phyloP scores from a whole-genome alignment of 2,113 vertebrate species.

The Conger conger region DNA sequence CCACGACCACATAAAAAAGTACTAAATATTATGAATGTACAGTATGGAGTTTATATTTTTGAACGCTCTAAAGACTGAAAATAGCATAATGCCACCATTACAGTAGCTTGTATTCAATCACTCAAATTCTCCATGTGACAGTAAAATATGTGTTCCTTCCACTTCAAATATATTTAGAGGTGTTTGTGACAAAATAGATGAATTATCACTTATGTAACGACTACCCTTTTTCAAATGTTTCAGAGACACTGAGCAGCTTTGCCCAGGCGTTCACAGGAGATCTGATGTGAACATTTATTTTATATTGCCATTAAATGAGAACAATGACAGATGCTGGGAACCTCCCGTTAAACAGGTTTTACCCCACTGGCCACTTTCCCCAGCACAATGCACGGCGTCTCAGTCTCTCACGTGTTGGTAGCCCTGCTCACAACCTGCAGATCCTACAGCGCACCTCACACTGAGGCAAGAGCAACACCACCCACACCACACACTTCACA shows the following conservation, averaged over 20 bases:
- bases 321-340: neutral
- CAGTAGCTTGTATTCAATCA: neutral
- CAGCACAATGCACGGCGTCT: neutral
- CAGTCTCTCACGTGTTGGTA: neutral
- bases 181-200: neutral
- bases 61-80: neutral
- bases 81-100: neutral
- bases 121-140: neutral
- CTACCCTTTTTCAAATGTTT: neutral
- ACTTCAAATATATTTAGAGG: neutral
- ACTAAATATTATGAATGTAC: neutral
- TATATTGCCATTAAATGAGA: neutral
- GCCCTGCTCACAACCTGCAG: neutral
- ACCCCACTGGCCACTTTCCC: neutral
- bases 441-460: neutral
- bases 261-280: neutral
- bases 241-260: neutral
- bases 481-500: no score
- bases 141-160: neutral
- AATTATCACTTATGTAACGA: neutral
- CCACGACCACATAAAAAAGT: neutral
- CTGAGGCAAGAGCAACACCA: neutral
- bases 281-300: neutral
- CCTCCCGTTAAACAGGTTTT: slow-evolving; percentile 1
- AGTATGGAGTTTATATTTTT: neutral